A percentile compares a stretch with the other conserved stretches of the same genome.
Evolutionary conservation across 2,797 vertebrate genomes (phyloP).

Genomic region (Hozukius guyotensis): DNA sequence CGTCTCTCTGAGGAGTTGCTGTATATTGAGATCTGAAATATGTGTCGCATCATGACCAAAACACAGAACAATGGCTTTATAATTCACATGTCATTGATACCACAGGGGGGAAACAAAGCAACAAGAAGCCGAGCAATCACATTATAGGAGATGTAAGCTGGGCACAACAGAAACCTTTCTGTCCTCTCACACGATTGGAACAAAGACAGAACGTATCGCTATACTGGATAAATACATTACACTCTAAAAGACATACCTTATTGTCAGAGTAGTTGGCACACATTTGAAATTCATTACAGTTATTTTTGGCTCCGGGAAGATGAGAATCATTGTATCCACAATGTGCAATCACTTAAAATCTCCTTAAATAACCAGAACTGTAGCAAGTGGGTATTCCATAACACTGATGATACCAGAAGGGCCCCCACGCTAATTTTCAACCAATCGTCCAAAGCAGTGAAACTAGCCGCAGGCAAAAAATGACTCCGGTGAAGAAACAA

Average conservation of each 20-base stretch:
- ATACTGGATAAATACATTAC: not conserved
- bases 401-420: not conserved
- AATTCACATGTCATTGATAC: slow-evolving; percentile 73
- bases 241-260: not conserved
- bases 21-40: slow-evolving; percentile 76
- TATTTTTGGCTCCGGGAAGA: not conserved
- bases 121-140: slow-evolving; percentile 58
- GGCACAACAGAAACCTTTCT: slow-evolving; percentile 54
- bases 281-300: not conserved
- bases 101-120: slow-evolving; percentile 56
- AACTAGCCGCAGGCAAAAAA: slow-evolving; percentile 27
- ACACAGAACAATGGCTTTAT: slow-evolving; percentile 69
- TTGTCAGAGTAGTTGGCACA: not conserved
- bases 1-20: slow-evolving; percentile 61
- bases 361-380: not conserved
- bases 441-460: slow-evolving; percentile 18
- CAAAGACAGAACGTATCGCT: slow-evolving; percentile 22
- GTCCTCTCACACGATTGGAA: slow-evolving; percentile 64
- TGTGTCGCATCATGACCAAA: slow-evolving; percentile 68
- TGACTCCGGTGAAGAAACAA: slow-evolving; percentile 24
- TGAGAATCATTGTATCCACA: not conserved
- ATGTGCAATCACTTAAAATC: not conserved
- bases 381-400: slow-evolving; percentile 9
- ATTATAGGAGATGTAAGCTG: slow-evolving; percentile 55
- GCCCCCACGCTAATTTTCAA: not conserved